Evolutionary conservation across 2,888 invertebrate species (phyloP), one percentile per base, ranked within the genome.

Genomic region (Panzeria rudis): DNA sequence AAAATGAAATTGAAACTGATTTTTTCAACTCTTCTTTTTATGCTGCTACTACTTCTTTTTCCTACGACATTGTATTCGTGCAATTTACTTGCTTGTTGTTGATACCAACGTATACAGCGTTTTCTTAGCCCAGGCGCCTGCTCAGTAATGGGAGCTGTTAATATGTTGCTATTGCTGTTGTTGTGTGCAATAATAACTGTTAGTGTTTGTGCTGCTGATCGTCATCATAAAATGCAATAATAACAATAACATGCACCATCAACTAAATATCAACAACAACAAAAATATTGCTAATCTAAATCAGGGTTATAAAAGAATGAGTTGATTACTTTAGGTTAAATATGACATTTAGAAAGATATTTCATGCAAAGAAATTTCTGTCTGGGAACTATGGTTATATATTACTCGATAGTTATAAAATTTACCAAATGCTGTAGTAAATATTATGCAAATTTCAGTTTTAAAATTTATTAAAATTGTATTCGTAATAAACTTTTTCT

Each of bases 1-100:
- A 91, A 91, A 91, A 90, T 90, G 90, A 91, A 91, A 90, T 88
- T 89, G 89, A 91, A 90, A 89, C 90, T 88, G 89, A 87, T 80
- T 84, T 80, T 79, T 56, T 29, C 44, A 4, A 4, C 80, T 81
- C 73, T 76, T 68, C 20, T 56, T 3, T n/a, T 23, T 50, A 5
- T 15, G 25, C 5, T 29, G 44, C 41, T 38, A 44, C 29, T 35
- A 54, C 32, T 54, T 32, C 29, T 54, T 32, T 61, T 50, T 15
- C 17, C 41, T n/a, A 20, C 23, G 7, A 32, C 38, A 56, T 29
- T 50, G 72, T 59, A 20, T 38, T 66, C 66, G 62, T 79, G 15
- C 20, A 29, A 54, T 76, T 41, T 50, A 25, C 11, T 20, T n/a
- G 41, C 17, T n/a, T 59, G 50, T 41, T 59, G 59, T 35, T 35